A percentile compares a stretch with the other conserved stretches of the same genome.
These are phyloP conservation scores for Hipposideros armiger DNA, from an alignment of 2,113 vertebrate species.

Conservation along the genomic window DNA sequence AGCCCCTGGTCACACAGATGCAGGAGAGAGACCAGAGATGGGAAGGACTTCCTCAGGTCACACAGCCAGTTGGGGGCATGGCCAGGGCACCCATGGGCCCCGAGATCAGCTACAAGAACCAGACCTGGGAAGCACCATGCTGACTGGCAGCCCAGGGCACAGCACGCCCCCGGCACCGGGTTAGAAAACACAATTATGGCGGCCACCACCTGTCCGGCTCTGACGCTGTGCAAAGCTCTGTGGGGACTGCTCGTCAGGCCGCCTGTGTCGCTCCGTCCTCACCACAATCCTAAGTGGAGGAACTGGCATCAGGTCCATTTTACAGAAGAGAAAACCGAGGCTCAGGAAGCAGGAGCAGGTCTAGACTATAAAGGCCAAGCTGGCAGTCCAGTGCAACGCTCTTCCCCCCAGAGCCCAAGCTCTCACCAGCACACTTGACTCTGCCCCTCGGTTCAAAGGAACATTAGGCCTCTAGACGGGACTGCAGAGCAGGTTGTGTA, in stretches of 20 bases:
- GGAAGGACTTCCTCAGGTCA: neutral
- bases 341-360: neutral
- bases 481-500: too few species aligned
- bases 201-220: neutral
- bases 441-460: neutral
- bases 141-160: fast-evolving
- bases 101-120: neutral
- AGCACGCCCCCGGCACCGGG: neutral
- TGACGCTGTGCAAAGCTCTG: neutral
- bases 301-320: neutral
- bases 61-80: fast-evolving
- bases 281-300: neutral
- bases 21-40: neutral
- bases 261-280: neutral
- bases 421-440: fast-evolving
- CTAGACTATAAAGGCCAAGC: neutral
- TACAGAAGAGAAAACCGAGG: neutral
- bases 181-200: neutral
- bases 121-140: fast-evolving
- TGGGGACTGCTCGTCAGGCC: neutral
- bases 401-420: neutral
- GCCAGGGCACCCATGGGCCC: fast-evolving
- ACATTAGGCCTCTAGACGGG: fast-evolving
- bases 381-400: neutral
- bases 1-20: neutral